These are phyloP conservation scores for Gasterosteus aculeatus DNA, from an alignment of 2,113 vertebrate genomes.

Conservation along the genomic window DNA sequence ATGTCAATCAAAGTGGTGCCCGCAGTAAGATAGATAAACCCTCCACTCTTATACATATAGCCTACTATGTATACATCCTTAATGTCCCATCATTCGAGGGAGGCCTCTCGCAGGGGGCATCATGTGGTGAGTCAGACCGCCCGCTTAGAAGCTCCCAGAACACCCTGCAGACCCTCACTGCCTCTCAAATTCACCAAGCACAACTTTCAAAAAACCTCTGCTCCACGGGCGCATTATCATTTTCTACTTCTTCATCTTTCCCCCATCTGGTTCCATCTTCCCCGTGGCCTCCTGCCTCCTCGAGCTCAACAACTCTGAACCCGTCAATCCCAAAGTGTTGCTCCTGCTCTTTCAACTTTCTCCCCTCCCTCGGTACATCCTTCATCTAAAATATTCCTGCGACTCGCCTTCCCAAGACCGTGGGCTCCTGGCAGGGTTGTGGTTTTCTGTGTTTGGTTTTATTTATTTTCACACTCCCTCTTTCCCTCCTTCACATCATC, in stretches of 20 bases:
- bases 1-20: not conserved
- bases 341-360: not conserved
- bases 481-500: constrained; percentile 14
- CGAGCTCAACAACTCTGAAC: not conserved
- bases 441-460: not conserved
- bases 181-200: constrained; percentile 1
- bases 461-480: constrained; percentile 8
- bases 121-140: constrained; percentile 30
- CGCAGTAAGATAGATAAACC: not conserved
- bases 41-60: not conserved
- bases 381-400: constrained; percentile 27
- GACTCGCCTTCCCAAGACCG: constrained; percentile 1
- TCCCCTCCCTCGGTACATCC: constrained; percentile 23
- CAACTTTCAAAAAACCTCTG: constrained; percentile 7
- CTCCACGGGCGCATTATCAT: not conserved
- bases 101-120: constrained; percentile 5
- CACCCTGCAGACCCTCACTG: not conserved
- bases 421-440: not conserved
- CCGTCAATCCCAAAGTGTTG: not conserved
- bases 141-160: constrained; percentile 10
- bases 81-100: constrained; percentile 9
- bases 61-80: not conserved
- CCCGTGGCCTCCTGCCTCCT: not conserved
- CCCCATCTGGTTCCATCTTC: constrained; percentile 21
- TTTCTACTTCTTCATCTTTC: not conserved